These are phyloP conservation scores for Malurus cyaneus DNA, from an alignment of 2,113 vertebrate genomes.

Conservation along the genomic window DNA sequence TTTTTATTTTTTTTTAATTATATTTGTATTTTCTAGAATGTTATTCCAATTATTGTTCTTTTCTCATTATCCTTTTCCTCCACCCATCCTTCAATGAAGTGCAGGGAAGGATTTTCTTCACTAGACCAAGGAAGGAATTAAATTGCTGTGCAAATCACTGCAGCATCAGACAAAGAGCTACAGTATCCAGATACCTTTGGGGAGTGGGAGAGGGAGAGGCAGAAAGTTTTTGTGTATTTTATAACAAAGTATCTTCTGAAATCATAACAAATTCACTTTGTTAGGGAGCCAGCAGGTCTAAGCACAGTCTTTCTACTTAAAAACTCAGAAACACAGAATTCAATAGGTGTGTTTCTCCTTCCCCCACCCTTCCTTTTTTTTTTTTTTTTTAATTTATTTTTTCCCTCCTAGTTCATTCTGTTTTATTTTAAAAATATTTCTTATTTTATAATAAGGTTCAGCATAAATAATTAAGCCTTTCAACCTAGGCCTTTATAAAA, in stretches of 20 bases:
- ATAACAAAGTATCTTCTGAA: background rate
- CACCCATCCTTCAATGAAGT: background rate
- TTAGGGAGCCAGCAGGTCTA: background rate
- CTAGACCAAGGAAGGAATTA: background rate
- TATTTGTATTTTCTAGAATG: background rate
- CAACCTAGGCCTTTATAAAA: background rate
- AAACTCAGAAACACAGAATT: background rate
- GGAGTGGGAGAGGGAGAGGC: background rate
- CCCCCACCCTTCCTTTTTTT: no score
- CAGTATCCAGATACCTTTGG: background rate
- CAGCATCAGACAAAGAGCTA: background rate
- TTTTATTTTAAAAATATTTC: no score
- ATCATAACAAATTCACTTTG: background rate
- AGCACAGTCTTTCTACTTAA: background rate
- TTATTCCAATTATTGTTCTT: background rate
- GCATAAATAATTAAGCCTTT: background rate
- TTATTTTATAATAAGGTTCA: background rate
- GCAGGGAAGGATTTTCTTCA: background rate
- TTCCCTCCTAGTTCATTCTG: accelerated
- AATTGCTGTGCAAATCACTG: background rate
- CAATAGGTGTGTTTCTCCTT: background rate
- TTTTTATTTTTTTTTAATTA: background rate
- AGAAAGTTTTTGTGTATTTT: background rate
- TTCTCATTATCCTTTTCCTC: background rate
- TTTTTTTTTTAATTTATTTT: no score